Percentiles rank a stretch among this genome's conserved stretches.
Evolutionary conservation across 2,888 invertebrate species (phyloP).

Genomic region (Trachelus stipa): DNA sequence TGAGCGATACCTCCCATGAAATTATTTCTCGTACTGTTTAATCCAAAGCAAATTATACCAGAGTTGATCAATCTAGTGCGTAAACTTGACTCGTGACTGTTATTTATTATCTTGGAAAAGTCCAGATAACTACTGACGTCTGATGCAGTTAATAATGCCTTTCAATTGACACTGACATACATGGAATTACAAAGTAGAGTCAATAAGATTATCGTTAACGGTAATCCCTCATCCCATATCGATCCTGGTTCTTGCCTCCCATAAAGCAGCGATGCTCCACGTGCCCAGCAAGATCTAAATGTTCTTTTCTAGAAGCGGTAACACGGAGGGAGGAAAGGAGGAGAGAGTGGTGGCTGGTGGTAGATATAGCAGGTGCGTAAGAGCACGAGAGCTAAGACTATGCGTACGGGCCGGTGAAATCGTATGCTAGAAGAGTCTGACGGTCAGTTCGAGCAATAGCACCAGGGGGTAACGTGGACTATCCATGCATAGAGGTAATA

Average conservation of each 20-base stretch:
- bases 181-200: background rate
- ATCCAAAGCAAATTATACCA: background rate
- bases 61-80: background rate
- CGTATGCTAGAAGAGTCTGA: conserved; percentile 48
- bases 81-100: background rate
- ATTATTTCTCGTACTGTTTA: background rate
- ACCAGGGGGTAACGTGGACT: conserved; percentile 36
- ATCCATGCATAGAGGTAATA: conserved; percentile 8
- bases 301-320: conserved; percentile 51
- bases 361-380: conserved; percentile 60
- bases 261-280: background rate
- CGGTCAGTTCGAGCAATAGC: conserved; percentile 35
- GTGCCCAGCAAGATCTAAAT: conserved; percentile 13
- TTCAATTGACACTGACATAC: background rate
- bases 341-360: conserved; percentile 52
- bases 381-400: conserved; percentile 59
- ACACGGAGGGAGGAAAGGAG: conserved; percentile 49
- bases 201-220: background rate
- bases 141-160: background rate
- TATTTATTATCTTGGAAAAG: background rate
- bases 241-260: background rate
- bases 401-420: conserved; percentile 58
- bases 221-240: background rate
- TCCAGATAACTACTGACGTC: background rate
- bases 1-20: background rate